Evolutionary conservation across 2,113 vertebrate genomes (phyloP).

Genomic region (Psilopogon haemacephalus): DNA sequence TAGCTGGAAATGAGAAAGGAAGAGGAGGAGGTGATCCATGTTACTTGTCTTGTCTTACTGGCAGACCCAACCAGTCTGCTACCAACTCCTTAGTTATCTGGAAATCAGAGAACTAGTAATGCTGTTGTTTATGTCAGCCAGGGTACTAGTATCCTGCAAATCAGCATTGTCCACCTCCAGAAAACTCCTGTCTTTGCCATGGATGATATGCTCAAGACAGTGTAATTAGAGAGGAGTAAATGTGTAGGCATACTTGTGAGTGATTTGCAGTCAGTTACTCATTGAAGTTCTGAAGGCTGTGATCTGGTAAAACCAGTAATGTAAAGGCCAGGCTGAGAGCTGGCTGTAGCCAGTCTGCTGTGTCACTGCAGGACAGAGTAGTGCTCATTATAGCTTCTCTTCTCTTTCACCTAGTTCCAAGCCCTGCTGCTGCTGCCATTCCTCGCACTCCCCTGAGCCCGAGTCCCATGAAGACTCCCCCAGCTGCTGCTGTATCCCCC

Average conservation of each 20-base stretch:
- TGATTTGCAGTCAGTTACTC: slow-evolving; percentile 30
- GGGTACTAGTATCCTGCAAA: not conserved
- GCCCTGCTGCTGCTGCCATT: slow-evolving; percentile 78
- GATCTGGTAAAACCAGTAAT: slow-evolving; percentile 9
- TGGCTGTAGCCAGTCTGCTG: not conserved
- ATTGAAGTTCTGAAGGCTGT: slow-evolving; percentile 26
- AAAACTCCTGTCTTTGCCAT: not conserved
- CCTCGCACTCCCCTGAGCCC: slow-evolving; percentile 94
- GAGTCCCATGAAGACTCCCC: slow-evolving; percentile 93
- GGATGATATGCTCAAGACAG: not conserved
- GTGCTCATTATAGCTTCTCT: not conserved
- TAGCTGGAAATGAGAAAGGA: not conserved
- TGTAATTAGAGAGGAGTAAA: slow-evolving; percentile 26
- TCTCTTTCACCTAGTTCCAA: slow-evolving; percentile 66
- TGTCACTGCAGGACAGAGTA: not conserved
- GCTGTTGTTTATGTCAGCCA: slow-evolving; percentile 18
- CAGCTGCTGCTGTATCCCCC: slow-evolving; percentile 92
- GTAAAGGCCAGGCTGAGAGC: not conserved
- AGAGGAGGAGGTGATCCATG: not conserved
- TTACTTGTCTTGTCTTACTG: not conserved
- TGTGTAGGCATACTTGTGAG: slow-evolving; percentile 21
- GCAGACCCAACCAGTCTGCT: not conserved
- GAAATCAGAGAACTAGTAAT: slow-evolving; percentile 19
- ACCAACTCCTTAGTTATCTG: not conserved
- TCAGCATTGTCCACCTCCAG: slow-evolving; percentile 12